phyloP scores from a whole-genome alignment of 1,140 invertebrate species.

The Adelges cooleyi region DNA sequence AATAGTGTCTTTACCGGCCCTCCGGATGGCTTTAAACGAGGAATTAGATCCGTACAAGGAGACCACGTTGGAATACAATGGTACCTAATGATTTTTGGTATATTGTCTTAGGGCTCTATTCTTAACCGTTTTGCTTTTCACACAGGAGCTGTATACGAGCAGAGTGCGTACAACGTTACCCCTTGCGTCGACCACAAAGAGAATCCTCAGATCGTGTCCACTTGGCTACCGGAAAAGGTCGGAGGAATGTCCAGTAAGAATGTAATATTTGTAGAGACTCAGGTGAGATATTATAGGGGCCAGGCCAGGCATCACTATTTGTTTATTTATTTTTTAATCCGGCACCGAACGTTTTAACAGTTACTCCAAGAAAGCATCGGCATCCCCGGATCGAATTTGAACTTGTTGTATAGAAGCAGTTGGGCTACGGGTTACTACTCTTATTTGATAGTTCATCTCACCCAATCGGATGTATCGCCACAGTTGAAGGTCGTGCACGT shows the following conservation, averaged over 20 bases:
- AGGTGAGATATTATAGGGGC: too few relatives aligned
- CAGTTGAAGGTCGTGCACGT: conserved; percentile 76
- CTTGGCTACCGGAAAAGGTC: conserved; percentile 73
- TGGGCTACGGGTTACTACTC: conserved; percentile 85
- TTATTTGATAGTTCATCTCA: conserved; percentile 81
- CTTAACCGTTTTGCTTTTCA: not conserved
- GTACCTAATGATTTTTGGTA: not conserved
- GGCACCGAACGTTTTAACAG: conserved; percentile 48
- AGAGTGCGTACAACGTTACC: not conserved
- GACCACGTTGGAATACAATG: not conserved
- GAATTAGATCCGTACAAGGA: conserved; percentile 40
- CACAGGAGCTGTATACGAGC: not conserved
- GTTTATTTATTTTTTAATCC: too few relatives aligned
- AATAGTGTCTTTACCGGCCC: conserved; percentile 77
- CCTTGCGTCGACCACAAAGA: conserved; percentile 72
- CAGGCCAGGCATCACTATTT: too few relatives aligned
- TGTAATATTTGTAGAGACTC: conserved; percentile 75
- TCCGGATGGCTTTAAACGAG: conserved; percentile 72
- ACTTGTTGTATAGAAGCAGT: conserved; percentile 85
- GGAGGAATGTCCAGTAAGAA: conserved; percentile 68
- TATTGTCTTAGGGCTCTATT: too few relatives aligned
- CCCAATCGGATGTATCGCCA: conserved; percentile 62
- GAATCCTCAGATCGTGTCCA: conserved; percentile 72
- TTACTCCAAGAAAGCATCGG: conserved; percentile 88
- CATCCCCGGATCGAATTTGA: conserved; percentile 81